A percentile compares a stretch with the other conserved stretches of the same genome.
Evolutionary conservation across 2,113 vertebrate genomes (phyloP).

Genomic region (Alexandromys fortis): DNA sequence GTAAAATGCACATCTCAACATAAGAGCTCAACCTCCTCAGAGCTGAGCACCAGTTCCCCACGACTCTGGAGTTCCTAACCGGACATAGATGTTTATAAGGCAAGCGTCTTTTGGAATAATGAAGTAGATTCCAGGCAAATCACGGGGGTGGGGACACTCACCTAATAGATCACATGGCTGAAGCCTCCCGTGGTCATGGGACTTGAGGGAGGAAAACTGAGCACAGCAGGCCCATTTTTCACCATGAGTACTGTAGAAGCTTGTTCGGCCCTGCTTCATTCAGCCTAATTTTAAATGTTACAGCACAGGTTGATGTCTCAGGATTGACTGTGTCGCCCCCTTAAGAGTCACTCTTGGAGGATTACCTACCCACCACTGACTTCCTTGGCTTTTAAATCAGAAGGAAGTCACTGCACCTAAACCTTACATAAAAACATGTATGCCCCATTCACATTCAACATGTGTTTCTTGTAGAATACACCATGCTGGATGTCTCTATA

Average conservation of each 20-base stretch:
- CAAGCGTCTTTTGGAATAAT: neutral
- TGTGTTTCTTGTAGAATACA: neutral
- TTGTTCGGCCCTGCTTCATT: constrained; percentile 14
- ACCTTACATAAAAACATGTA: neutral
- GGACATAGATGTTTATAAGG: neutral
- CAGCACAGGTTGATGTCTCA: constrained; percentile 8
- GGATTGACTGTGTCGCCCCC: neutral
- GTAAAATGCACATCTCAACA: neutral
- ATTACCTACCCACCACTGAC: neutral
- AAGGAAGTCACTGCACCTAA: neutral
- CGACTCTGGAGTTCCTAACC: neutral
- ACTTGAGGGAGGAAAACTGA: neutral
- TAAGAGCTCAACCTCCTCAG: neutral
- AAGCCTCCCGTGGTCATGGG: neutral
- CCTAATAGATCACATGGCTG: neutral
- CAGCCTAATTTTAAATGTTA: constrained; percentile 55
- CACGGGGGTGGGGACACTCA: neutral
- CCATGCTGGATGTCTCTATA: neutral
- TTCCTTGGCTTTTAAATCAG: neutral
- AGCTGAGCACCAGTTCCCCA: neutral
- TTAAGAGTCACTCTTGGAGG: constrained; percentile 36
- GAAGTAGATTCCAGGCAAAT: neutral
- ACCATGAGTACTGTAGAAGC: neutral
- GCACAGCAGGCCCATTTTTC: neutral
- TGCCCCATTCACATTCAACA: neutral